A percentile compares a stretch with the other conserved stretches of the same genome.
phyloP scores from a whole-genome alignment of 2,888 invertebrate genomes.

The Aproaerema taeniolella region DNA sequence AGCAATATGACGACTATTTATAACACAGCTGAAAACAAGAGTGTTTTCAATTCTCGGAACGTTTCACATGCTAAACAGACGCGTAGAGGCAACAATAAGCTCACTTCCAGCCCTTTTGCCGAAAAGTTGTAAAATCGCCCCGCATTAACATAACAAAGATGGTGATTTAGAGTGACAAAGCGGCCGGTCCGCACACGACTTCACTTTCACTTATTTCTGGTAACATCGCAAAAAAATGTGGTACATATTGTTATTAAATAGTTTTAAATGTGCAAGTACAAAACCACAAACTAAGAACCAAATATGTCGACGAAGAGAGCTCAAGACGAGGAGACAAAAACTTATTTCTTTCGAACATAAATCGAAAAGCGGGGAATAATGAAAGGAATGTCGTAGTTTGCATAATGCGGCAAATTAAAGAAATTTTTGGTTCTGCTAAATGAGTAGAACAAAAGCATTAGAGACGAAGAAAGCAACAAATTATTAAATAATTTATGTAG shows the following conservation, averaged over 20 bases:
- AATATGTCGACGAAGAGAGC: background rate
- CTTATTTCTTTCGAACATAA: conserved; percentile 63
- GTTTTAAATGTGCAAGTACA: conserved; percentile 38
- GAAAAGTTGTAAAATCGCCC: conserved; percentile 62
- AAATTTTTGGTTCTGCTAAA: conserved; percentile 56
- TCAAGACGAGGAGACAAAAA: conserved; percentile 57
- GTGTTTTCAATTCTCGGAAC: conserved; percentile 49
- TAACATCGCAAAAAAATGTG: conserved; percentile 34
- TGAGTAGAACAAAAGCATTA: conserved; percentile 29
- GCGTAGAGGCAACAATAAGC: conserved; percentile 45
- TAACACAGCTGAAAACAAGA: conserved; percentile 30
- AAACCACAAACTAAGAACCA: conserved; percentile 51
- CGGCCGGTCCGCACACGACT: conserved; percentile 38
- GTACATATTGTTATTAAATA: conserved; percentile 39
- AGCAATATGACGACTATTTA: conserved; percentile 26
- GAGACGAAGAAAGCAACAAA: too few relatives aligned
- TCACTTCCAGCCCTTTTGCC: conserved; percentile 51
- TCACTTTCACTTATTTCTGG: conserved; percentile 64
- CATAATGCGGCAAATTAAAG: conserved; percentile 68
- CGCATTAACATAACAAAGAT: conserved; percentile 71
- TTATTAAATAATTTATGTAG: too few relatives aligned
- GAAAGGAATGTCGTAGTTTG: conserved; percentile 57
- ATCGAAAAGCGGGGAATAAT: conserved; percentile 59
- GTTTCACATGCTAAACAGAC: conserved; percentile 47
- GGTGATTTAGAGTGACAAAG: conserved; percentile 60